Percentiles rank a stretch among this genome's conserved stretches.
Conservation (phyloP, 2,113 vertebrate genomes). For the Hyla sarda region DNA sequence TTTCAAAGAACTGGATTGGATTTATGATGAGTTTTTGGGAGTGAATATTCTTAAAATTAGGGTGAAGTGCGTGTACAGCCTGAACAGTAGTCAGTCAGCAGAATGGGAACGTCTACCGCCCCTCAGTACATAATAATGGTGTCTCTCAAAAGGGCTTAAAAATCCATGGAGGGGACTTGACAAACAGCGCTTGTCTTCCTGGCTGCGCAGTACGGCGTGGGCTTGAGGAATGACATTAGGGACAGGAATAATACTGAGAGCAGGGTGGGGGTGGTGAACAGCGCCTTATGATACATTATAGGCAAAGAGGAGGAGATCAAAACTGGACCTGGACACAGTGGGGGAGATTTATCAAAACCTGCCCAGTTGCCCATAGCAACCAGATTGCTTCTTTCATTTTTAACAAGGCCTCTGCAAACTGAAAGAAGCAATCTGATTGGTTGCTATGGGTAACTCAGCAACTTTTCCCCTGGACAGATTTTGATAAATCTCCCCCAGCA, state of each 20-base stretch:
- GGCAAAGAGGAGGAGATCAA: not conserved
- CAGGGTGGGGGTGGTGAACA: not conserved
- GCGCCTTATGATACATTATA: not conserved
- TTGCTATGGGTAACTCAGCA: too few relatives aligned
- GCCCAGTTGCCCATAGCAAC: too few relatives aligned
- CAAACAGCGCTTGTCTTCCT: constrained; percentile 44
- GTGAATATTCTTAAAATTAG: not conserved
- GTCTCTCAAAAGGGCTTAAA: constrained; percentile 23
- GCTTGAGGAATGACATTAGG: constrained; percentile 33
- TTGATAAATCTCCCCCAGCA: too few relatives aligned
- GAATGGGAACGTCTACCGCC: not conserved
- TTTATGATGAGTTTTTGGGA: not conserved
- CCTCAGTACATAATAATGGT: constrained; percentile 3
- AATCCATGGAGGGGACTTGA: constrained; percentile 25
- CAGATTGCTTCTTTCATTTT: too few relatives aligned
- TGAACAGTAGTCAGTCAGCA: constrained; percentile 22
- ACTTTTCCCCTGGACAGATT: too few relatives aligned
- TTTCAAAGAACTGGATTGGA: too few relatives aligned
- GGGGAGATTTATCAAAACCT: too few relatives aligned
- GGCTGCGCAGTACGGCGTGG: constrained; percentile 21
- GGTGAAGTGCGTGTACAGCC: not conserved
- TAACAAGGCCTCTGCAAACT: too few relatives aligned
- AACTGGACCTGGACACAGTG: too few relatives aligned
- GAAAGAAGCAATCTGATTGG: too few relatives aligned
- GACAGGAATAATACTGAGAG: not conserved